Conservation (phyloP, 2,113 vertebrate genomes). For the Ictalurus punctatus region DNA sequence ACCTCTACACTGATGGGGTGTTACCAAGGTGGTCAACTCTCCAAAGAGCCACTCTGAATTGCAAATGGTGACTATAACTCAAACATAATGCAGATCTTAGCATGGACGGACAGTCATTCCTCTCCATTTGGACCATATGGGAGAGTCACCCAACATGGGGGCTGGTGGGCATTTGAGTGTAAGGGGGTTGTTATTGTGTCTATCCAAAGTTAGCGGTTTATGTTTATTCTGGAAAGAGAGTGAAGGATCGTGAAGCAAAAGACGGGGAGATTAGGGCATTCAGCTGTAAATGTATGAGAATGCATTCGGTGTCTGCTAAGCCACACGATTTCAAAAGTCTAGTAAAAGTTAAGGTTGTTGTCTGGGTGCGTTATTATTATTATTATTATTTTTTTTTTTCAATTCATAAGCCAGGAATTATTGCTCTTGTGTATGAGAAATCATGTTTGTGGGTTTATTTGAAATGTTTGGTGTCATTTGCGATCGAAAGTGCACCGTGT, state of each 20-base stretch:
- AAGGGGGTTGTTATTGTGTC: conserved; percentile 70
- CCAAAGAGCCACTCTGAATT: conserved; percentile 91
- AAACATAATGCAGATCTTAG: conserved; percentile 88
- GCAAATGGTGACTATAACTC: conserved; percentile 95
- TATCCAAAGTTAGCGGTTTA: conserved; percentile 66
- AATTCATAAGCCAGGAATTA: not conserved
- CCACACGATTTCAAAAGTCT: not conserved
- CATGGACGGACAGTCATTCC: conserved; percentile 69
- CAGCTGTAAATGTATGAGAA: not conserved
- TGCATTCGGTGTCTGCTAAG: not conserved
- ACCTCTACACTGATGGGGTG: conserved; percentile 71
- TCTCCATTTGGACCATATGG: conserved; percentile 71
- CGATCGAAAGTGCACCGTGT: conserved; percentile 45
- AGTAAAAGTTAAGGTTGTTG: not conserved
- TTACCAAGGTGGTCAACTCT: conserved; percentile 83
- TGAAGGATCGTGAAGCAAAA: conserved; percentile 17
- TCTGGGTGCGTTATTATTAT: not conserved
- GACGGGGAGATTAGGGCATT: not conserved
- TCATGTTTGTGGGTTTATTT: not conserved
- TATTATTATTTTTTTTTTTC: not conserved
- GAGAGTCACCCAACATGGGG: conserved; percentile 46
- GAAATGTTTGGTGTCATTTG: conserved; percentile 32
- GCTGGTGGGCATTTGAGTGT: conserved; percentile 44
- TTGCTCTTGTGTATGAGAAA: not conserved
- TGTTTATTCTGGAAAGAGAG: conserved; percentile 55